Base-by-base conservation (phyloP, 2,113 vertebrate species). In the Leptobrachium ailaonicum region DNA sequence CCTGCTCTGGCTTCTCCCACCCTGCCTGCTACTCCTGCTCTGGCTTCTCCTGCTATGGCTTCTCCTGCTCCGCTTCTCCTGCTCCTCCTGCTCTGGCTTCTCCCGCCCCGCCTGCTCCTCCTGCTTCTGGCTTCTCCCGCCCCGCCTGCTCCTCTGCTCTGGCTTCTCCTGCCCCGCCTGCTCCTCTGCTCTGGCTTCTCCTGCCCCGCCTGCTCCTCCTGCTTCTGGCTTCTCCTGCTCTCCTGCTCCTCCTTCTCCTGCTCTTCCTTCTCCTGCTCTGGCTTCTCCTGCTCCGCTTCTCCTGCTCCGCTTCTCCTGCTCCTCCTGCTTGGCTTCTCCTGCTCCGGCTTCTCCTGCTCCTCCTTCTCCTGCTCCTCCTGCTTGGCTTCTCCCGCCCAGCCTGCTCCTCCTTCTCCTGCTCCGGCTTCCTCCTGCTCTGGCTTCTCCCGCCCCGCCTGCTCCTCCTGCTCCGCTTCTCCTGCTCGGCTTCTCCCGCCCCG, bases 51-150 rank as follows among this genome's bases (percentile, higher is more conserved):
- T 56, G 7, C 54, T 58, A 71, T 43, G 44, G 73, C 71, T 69
- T 2, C 66, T 69, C 62, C 79, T 50, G 66, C 10, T 14, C 44
- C 76, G 70, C 20, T 82, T 67, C n/a, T n/a, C n/a, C n/a, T n/a
- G 20, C 20, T 32, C 1, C 20, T 32, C 1, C 20, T 32, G 20
- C 20, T 32, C 20, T 1, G 20, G 20, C 20, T 32, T 32, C 20
- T 32, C 20, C 20, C 1, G 20, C 20, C 20, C 20, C 20, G 1
- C 20, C 20, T 32, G 20, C 20, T 32, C 1, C 20, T 32, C 1
- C 20, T 32, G 20, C 20, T 32, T n/a, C 20, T 1, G 20, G 20
- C 20, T 32, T 32, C 20, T 32, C 20, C 20, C 20, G 20, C 20
- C 20, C 20, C 20, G 20, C 20, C 20, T 32, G 20, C 20, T 32